phyloP scores from a whole-genome alignment of 2,113 vertebrate species.

The Hymenochirus boettgeri region DNA sequence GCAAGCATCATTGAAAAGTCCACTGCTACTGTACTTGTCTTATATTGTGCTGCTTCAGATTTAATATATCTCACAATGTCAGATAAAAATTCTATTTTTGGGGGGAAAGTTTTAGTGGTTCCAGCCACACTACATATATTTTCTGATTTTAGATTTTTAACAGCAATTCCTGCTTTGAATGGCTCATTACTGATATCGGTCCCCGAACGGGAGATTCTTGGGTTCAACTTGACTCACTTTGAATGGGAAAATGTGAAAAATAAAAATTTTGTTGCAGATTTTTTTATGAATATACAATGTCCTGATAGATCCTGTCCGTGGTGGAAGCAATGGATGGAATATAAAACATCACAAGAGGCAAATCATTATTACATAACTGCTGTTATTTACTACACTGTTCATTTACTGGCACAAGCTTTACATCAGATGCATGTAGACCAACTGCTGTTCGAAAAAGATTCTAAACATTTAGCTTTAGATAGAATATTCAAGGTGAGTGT shows the following conservation, averaged over 20 bases:
- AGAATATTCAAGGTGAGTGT: too few species aligned
- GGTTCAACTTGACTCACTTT: neutral
- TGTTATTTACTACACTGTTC: conserved; percentile 1
- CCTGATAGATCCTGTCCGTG: neutral
- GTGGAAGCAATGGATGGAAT: neutral
- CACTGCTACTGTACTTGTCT: neutral
- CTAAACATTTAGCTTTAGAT: too few species aligned
- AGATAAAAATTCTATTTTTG: too few species aligned
- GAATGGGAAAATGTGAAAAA: neutral
- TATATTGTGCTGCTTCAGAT: neutral
- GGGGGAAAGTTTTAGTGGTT: neutral
- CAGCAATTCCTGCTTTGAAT: neutral
- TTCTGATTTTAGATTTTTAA: neutral
- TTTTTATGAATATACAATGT: neutral
- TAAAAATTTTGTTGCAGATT: neutral
- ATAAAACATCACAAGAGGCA: too few species aligned
- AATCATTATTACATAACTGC: neutral
- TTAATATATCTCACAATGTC: neutral
- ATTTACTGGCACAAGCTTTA: conserved; percentile 2
- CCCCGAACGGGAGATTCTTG: neutral
- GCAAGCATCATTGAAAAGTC: neutral
- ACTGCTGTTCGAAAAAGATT: too few species aligned
- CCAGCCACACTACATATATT: neutral
- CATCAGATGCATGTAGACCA: neutral
- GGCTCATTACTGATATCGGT: conserved; percentile 6